Base-by-base conservation (phyloP, 1,140 invertebrate genomes). In the Charaxes varanes region DNA sequence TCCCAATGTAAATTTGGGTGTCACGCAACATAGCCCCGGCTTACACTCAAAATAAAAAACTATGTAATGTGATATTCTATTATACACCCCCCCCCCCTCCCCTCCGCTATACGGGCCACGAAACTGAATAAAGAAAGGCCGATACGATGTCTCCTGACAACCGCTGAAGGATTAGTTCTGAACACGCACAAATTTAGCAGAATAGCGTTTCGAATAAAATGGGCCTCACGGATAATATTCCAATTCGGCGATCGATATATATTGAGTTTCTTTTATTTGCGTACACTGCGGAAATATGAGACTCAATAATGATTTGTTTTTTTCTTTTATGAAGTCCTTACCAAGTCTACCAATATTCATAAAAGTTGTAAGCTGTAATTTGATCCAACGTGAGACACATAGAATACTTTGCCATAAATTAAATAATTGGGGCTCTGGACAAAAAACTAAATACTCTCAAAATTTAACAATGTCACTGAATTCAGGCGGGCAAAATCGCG, bases 21-120 rank as follows among this genome's bases (percentile, higher is more conserved):
- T 51, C 73, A 82, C 73, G 74, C 73, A 79, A 82, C 58, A 67
- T 65, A n/a, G n/a, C 69, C 59, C 59, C 64, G 62, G 62, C 62
- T 53, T 77, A 74, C 53, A 70, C 64, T 70, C 61, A 62, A 68
- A 44, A 68, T 74, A 62, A 73, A 71, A 71, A 76, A 71, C 61
- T 55, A 67, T 73, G 53, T 69, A 54, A 68, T 73, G 55, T 69
- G 63, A 59, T 57, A 68, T 69, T 73, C 54, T 57, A 59, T 69
- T 63, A 52, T 45, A 44, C 34, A 49, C 41, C 42, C 41, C 53
- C 60, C 64, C 62, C 47, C 34, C 46, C 41, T 44, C 41, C 53
- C 60, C 64, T 61, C 57, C 53, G 50, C 18, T 35, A 44, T 42
- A 40, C 50, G 28, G 36, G 57, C 56, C 69, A 70, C 64, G 71